Base-by-base conservation (phyloP, 2,797 vertebrate species). In the Benthosema pterotum region DNA sequence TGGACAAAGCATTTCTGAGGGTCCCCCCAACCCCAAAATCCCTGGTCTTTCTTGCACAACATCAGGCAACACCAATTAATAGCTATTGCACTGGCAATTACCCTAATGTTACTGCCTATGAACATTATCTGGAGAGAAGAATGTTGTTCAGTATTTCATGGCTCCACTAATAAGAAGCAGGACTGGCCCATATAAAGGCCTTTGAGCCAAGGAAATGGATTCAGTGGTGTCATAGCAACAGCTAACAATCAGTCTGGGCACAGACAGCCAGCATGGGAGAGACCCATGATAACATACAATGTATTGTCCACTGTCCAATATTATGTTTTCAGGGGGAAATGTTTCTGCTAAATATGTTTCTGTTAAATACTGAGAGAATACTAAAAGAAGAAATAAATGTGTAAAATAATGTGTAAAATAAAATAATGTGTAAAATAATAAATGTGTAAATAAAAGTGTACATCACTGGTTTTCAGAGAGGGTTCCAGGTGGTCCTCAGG, bases 181-280 rank as follows among this genome's bases (percentile, higher is more conserved):
- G 47, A 61, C 42, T 62, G 57, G 48, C 2, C 46, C 32, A 16
- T 11, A 47, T 25, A 15, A 47, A 48, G 46, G 57, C 3, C 18
- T 69, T 51, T 51, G 2, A 65, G 67, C 52, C 45, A 52, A 52
- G 63, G 53, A 74, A 77, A 78, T 69, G 54, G 56, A 63, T 72
- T 60, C 59, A 1, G 28, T 42, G 63, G 78, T 80, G 76, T 75
- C 86, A 60, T 78, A 82, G 86, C 80, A 86, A 87, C 83, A 79
- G 65, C 69, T 71, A 62, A 65, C 48, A 69, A 53, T 15, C 17
- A 28, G 65, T 57, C 63, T 19, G 11, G 2, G 18, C 7, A 2
- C 14, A 14, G 16, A 42, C 6, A 32, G 32, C 11, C 14, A 63
- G 38, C 60, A 56, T 56, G 67, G 7, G 46, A 38, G 3, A 15